These are phyloP conservation scores for Typhlichthys eigenmanni DNA, from an alignment of 2,797 vertebrate species.

Conservation along the genomic window DNA sequence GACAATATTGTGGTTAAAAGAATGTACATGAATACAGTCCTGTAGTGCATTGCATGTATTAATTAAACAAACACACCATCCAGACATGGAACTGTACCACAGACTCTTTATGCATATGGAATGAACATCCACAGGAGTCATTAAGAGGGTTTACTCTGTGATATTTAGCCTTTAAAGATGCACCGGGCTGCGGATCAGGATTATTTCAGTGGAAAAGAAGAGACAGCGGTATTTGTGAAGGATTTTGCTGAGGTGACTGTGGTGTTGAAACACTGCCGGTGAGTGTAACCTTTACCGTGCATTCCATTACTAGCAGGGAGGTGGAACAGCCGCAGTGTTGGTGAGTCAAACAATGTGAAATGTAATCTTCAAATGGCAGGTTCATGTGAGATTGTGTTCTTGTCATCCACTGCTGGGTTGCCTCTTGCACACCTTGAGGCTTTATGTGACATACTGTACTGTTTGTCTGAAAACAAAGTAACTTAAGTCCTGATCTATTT, in stretches of 20 bases:
- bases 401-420: no score
- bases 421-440: no score
- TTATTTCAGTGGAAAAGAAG: conserved; percentile 46
- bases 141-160: conserved; percentile 24
- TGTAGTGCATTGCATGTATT: no score
- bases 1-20: no score
- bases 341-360: conserved; percentile 6
- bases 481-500: no score
- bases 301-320: conserved; percentile 53
- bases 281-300: conserved; percentile 61
- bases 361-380: no score
- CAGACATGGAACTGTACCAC: no score
- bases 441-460: no score
- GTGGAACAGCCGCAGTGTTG: conserved; percentile 33
- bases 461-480: no score
- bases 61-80: no score
- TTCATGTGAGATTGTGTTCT: no score
- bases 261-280: conserved; percentile 28
- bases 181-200: conserved; percentile 26
- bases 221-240: conserved; percentile 45
- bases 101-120: conserved; percentile 11
- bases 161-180: conserved; percentile 47
- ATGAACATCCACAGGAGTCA: conserved; percentile 28
- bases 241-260: conserved; percentile 53
- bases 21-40: no score